Conservation (phyloP, 1,140 invertebrate species). For the Danaus melanippus region DNA sequence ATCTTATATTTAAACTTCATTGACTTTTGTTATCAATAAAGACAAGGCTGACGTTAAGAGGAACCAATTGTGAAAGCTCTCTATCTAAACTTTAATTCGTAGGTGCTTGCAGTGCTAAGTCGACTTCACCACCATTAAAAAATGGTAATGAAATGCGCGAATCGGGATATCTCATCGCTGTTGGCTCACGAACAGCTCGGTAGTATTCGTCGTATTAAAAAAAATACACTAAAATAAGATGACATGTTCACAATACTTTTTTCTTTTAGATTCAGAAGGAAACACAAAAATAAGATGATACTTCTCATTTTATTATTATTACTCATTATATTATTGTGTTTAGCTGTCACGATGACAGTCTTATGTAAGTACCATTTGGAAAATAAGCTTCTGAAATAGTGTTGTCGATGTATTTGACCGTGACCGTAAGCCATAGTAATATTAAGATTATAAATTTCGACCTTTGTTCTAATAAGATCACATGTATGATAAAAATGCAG, state of each 20-base stretch:
- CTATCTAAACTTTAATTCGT: constrained; percentile 4
- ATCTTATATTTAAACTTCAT: too few relatives aligned
- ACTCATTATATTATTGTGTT: constrained; percentile 52
- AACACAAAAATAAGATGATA: constrained; percentile 67
- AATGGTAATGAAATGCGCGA: constrained; percentile 54
- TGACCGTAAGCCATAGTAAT: too few relatives aligned
- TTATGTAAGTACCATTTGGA: constrained; percentile 53
- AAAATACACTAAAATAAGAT: not conserved
- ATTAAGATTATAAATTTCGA: too few relatives aligned
- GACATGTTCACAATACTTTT: not conserved
- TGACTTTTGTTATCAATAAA: too few relatives aligned
- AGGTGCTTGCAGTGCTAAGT: constrained; percentile 44
- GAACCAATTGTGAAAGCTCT: too few relatives aligned
- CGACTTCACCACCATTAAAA: constrained; percentile 44
- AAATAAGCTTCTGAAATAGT: constrained; percentile 10
- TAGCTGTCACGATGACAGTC: constrained; percentile 65
- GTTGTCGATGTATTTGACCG: too few relatives aligned
- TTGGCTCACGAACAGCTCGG: constrained; percentile 66
- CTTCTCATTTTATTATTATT: constrained; percentile 52
- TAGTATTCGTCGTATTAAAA: constrained; percentile 11
- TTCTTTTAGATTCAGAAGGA: constrained; percentile 70
- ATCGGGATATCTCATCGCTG: constrained; percentile 58
- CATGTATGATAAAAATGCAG: constrained; percentile 1
- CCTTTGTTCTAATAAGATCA: not conserved
- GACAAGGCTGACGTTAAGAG: too few relatives aligned